Conservation (phyloP, 2,113 vertebrate species). For the Mola mola region DNA sequence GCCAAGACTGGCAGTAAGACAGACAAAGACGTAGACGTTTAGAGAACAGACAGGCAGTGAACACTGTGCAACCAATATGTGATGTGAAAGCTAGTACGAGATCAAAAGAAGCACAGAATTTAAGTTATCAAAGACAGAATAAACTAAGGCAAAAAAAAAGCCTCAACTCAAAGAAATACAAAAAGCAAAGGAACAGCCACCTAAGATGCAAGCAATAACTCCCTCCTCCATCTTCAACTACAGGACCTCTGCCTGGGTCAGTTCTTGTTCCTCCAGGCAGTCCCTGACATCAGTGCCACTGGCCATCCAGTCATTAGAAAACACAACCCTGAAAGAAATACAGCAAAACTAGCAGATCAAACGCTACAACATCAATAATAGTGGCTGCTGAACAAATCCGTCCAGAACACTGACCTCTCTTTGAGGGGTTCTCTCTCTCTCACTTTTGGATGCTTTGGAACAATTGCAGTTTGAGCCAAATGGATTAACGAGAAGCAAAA, state of each 20-base stretch:
- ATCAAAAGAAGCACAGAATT: conserved; percentile 55
- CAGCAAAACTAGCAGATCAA: conserved; percentile 13
- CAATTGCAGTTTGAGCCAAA: conserved; percentile 52
- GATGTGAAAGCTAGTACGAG: conserved; percentile 40
- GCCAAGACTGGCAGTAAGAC: conserved; percentile 10
- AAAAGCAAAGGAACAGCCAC: conserved; percentile 26
- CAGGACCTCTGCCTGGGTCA: conserved; percentile 17
- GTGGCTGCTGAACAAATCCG: conserved; percentile 33
- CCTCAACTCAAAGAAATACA: conserved; percentile 16
- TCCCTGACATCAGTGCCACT: conserved; percentile 24
- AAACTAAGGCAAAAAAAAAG: conserved; percentile 17
- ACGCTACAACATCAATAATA: neutral
- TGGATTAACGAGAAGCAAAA: conserved; percentile 61
- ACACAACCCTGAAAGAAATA: neutral
- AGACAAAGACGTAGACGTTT: conserved; percentile 21
- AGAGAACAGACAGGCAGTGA: conserved; percentile 25
- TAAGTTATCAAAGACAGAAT: conserved; percentile 49
- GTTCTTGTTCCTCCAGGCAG: conserved; percentile 29
- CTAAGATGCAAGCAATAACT: conserved; percentile 13
- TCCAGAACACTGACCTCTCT: conserved; percentile 47
- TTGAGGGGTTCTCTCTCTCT: conserved; percentile 50
- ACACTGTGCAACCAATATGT: conserved; percentile 38
- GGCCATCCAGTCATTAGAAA: conserved; percentile 9
- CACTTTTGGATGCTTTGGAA: conserved; percentile 11
- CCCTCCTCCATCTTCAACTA: conserved; percentile 1